Base-by-base conservation (phyloP, 2,797 vertebrate species). In the Acanthurus lineatus region DNA sequence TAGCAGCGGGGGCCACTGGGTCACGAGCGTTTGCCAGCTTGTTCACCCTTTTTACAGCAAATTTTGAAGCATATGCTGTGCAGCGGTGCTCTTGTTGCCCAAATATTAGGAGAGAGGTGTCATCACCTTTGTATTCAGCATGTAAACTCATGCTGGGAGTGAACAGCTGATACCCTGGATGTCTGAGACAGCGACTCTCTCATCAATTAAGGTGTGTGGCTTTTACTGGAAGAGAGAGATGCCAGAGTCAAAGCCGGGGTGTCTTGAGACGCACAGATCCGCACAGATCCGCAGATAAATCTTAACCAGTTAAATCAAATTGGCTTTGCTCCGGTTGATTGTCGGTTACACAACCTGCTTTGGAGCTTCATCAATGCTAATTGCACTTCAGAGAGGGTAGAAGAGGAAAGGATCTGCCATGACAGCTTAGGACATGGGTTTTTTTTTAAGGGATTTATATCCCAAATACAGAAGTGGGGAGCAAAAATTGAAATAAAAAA, bases 281-380 rank as follows among this genome's bases (percentile, higher is more conserved):
- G 69, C 68, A 40, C 2, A 66, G 45, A 32, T 32, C 76, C 81
- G 79, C 79, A 66, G 76, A 91, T 86, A 71, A 86, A 89, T 85
- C 80, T 84, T 74, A 69, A 72, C 81, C 91, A 87, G 86, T 93
- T 89, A 92, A 88, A 81, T 79, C 60, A 70, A 89, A 92, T 91
- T 87, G 87, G 85, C 86, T 89, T 87, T 77, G 84, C 84, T 80
- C 52, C n/a, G 53, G 79, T 81, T 86, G 88, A 91, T 90, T 85
- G 88, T 90, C 89, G 78, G 87, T 81, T 80, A 75, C 89, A 88
- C 77, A 76, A 82, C 70, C 42, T 63, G 62, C 77, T 81, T 86
- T 87, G 87, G 86, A 89, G 91, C 85, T 89, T 92, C 83, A 89
- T 91, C 87, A 91, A 68, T 54, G n/a, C 70, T 80, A 88, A 91